phyloP scores from a whole-genome alignment of 2,113 vertebrate genomes.

The Microcebus tavaratra region DNA sequence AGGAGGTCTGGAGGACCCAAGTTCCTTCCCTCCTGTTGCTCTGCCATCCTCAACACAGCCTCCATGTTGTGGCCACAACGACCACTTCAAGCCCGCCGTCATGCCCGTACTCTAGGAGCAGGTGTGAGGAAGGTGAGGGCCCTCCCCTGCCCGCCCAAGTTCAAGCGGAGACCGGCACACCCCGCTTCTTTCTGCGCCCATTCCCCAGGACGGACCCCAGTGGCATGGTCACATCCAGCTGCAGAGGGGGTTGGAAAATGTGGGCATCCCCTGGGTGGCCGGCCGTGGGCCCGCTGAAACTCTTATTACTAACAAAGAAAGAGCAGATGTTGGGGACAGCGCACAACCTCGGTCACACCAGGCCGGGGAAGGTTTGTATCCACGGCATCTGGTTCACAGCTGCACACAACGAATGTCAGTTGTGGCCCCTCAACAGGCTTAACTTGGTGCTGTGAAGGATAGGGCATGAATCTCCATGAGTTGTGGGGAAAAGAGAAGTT shows the following conservation, averaged over 20 bases:
- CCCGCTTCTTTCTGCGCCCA: neutral
- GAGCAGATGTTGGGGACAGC: no score
- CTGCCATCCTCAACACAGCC: neutral
- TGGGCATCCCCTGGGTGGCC: neutral
- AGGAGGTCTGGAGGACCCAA: no score
- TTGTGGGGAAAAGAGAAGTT: neutral
- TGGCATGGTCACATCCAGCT: neutral
- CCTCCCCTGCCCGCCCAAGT: neutral
- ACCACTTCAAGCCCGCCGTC: neutral
- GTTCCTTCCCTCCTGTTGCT: neutral
- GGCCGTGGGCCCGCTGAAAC: neutral
- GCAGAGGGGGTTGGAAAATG: neutral
- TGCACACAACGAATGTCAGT: accelerated
- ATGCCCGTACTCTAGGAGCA: neutral
- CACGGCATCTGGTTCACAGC: neutral
- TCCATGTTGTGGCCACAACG: neutral
- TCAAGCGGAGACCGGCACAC: neutral
- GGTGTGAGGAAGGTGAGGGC: neutral
- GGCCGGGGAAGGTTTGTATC: no score
- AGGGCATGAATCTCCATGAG: neutral
- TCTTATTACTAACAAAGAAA: neutral
- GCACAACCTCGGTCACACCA: neutral
- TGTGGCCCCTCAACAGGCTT: neutral
- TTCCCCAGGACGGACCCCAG: neutral
- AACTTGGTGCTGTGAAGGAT: neutral